Base-by-base conservation (phyloP, 2,797 vertebrate genomes). In the Parambassis ranga region DNA sequence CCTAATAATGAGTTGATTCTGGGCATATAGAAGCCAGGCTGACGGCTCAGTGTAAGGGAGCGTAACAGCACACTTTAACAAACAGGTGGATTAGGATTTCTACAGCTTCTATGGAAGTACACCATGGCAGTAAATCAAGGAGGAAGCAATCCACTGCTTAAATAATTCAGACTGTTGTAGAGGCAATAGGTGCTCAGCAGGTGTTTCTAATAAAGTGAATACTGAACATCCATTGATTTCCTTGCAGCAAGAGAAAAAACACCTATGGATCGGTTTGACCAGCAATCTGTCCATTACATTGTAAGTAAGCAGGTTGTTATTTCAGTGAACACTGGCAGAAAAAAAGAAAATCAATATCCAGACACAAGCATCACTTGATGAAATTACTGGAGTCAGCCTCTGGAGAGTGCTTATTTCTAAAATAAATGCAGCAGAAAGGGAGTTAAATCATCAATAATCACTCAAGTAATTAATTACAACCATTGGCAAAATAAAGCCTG, bases 281-380 rank as follows among this genome's bases (percentile, higher is more conserved):
- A 39, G 59, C 49, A 47, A 57, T 59, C 52, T 70, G 71, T 73
- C 74, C 47, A 72, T 79, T 78, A 77, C 69, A 75, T 74, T 41
- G 63, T 64, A 38, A 71, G 49, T 27, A 63, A 72, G 38, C 32
- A 4, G 32, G 47, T 42, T 24, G 72, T 27, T 63, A 44, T 65
- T 80, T 78, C 62, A 82, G 50, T 51, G 19, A 66, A 64, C 47
- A 41, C 13, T 14, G 24, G 62, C 48, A 53, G 36, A 64, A 63
- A 71, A 63, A 71, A 57, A 42, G 32, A 60, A 77, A 85, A 87
- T 88, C 84, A 81, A 86, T 86, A 65, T 5, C 10, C 36, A 9
- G 64, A 23, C 44, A 10, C 36, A 33, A 68, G 27, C 7, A 58
- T 59, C 55, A 20, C 65, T 70, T 75, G 65, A 84, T 82, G 31